Percentiles rank a stretch among this genome's conserved stretches.
These are phyloP conservation scores for Anser cygnoides DNA, from an alignment of 2,113 vertebrate genomes.

Conservation along the genomic window DNA sequence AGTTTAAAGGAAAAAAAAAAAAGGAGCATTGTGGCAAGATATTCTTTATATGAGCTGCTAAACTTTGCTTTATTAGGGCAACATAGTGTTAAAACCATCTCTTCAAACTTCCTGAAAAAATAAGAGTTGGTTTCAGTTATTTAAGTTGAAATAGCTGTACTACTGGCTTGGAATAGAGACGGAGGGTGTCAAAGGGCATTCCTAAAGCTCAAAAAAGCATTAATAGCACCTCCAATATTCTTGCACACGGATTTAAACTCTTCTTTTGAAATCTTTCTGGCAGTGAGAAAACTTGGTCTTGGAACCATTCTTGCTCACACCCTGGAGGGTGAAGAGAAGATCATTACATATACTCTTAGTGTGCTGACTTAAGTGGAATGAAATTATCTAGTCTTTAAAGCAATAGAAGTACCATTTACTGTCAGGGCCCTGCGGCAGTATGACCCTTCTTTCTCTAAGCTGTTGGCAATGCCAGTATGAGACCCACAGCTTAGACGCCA, in stretches of 20 bases:
- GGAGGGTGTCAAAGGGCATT: slow-evolving; percentile 18
- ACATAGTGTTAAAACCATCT: neutral
- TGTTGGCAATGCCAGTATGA: neutral
- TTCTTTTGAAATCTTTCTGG: slow-evolving; percentile 28
- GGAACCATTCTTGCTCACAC: slow-evolving; percentile 18
- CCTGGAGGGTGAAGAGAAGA: slow-evolving; percentile 44
- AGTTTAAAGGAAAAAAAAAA: neutral
- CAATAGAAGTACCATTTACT: neutral
- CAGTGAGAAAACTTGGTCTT: slow-evolving; percentile 4
- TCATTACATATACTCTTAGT: neutral
- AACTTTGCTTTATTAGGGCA: neutral
- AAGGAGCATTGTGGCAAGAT: neutral
- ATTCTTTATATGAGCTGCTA: neutral
- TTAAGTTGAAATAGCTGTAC: neutral
- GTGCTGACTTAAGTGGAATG: slow-evolving; percentile 26
- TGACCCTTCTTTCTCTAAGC: neutral
- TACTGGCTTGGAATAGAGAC: slow-evolving; percentile 9
- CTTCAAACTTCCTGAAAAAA: neutral
- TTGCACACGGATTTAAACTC: neutral
- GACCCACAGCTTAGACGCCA: neutral
- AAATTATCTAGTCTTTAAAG: slow-evolving; percentile 59
- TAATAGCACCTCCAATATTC: neutral
- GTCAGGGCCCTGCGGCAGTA: neutral
- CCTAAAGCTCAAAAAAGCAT: slow-evolving; percentile 25
- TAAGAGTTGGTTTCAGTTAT: neutral